Percentiles rank a stretch among this genome's conserved stretches.
Evolutionary conservation across 2,888 invertebrate species (phyloP).

Genomic region (Eueremaeus valkanovi): DNA sequence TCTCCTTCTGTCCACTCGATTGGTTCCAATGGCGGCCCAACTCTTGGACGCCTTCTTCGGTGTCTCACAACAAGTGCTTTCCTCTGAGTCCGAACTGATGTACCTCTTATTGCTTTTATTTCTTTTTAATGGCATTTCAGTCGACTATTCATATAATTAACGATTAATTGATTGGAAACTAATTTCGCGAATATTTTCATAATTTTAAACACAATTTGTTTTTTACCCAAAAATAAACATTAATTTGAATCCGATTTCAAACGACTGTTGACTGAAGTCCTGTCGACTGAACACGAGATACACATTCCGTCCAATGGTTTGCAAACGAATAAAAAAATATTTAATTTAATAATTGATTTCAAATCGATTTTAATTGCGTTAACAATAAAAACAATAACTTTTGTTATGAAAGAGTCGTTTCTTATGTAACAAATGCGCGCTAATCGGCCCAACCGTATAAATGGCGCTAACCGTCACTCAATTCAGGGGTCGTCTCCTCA

Average conservation of each 20-base stretch:
- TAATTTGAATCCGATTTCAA: slow-evolving; percentile 9
- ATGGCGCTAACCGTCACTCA: slow-evolving; percentile 3
- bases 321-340: not conserved
- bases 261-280: not conserved
- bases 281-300: not conserved
- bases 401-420: not conserved
- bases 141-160: no score
- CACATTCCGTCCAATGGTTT: not conserved
- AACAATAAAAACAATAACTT: slow-evolving; percentile 19
- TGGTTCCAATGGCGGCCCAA: not conserved
- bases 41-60: slow-evolving; percentile 12
- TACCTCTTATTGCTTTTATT: not conserved
- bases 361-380: not conserved
- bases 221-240: not conserved
- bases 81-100: slow-evolving; percentile 27
- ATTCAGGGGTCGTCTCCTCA: not conserved
- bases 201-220: not conserved
- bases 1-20: not conserved
- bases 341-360: not conserved
- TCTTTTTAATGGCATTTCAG: slow-evolving; percentile 16
- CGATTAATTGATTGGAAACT: not conserved
- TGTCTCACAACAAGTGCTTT: not conserved
- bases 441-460: not conserved
- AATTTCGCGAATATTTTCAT: not conserved
- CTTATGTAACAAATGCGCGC: slow-evolving; percentile 21